phyloP scores from a whole-genome alignment of 2,113 vertebrate genomes.

The Notothenia rossii region DNA sequence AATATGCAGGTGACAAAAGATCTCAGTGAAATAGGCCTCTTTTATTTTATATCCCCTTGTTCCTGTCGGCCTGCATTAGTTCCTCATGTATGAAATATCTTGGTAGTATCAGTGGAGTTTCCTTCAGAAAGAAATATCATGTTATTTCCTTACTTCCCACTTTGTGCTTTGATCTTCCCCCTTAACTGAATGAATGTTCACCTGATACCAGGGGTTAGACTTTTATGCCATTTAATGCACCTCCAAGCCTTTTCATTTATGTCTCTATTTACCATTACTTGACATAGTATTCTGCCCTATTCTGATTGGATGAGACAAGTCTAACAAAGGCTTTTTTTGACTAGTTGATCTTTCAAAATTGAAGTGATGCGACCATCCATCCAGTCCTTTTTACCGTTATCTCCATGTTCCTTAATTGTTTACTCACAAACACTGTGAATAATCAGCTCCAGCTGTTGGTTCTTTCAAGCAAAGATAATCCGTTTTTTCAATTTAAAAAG shows the following conservation, averaged over 20 bases:
- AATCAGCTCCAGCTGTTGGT: neutral
- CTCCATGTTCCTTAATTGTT: neutral
- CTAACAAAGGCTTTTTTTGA: neutral
- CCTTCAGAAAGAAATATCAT: neutral
- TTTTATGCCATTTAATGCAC: neutral
- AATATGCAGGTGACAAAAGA: neutral
- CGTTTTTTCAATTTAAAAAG: neutral
- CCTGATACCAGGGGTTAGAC: neutral
- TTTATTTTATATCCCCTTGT: neutral
- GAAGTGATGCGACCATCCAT: neutral
- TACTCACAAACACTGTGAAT: neutral
- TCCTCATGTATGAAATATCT: neutral
- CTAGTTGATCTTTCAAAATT: neutral
- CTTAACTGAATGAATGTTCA: neutral
- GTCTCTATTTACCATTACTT: no score
- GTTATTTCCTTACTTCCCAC: neutral
- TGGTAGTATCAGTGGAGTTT: neutral
- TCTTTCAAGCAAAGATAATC: neutral
- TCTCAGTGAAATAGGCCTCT: neutral
- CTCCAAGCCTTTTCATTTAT: neutral
- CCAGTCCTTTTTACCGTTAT: neutral
- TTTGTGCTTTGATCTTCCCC: neutral
- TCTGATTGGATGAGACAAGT: neutral
- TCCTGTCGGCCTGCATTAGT: neutral
- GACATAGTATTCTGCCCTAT: no score